phyloP scores from a whole-genome alignment of 2,888 invertebrate species.

The Caenorhabditis auriculariae region DNA sequence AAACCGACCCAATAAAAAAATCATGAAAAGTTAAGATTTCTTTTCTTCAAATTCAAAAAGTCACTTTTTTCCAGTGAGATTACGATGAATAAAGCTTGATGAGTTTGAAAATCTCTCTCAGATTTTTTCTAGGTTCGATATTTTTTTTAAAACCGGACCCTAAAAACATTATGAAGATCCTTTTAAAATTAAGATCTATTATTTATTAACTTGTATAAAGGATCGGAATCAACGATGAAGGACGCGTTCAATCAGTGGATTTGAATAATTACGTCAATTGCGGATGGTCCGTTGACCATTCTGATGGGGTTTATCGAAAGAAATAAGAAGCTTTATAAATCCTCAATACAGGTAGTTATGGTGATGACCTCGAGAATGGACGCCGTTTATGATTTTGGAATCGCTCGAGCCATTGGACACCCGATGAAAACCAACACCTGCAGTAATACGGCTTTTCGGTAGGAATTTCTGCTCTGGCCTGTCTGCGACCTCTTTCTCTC shows the following conservation, averaged over 20 bases:
- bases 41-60: not conserved
- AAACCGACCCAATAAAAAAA: too few relatives aligned
- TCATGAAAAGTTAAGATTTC: not conserved
- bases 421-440: conserved; percentile 83
- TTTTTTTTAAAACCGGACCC: too few relatives aligned
- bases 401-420: conserved; percentile 73
- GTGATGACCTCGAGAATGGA: conserved; percentile 19
- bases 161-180: too few relatives aligned
- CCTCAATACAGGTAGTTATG: conserved; percentile 3
- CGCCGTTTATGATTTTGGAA: conserved; percentile 74
- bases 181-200: too few relatives aligned
- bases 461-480: not conserved
- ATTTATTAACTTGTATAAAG: too few relatives aligned
- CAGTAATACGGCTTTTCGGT: conserved; percentile 78
- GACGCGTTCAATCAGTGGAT: conserved; percentile 76
- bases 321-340: not conserved
- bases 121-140: not conserved
- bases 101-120: too few relatives aligned
- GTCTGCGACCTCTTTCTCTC: too few relatives aligned
- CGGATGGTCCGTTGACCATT: conserved; percentile 81
- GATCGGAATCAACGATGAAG: conserved; percentile 70
- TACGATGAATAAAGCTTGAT: too few relatives aligned
- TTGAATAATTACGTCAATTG: conserved; percentile 79
- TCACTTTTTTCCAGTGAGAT: too few relatives aligned
- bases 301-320: conserved; percentile 64